Base-by-base conservation (phyloP, 2,888 invertebrate genomes). In the Oscheius sp. region DNA sequence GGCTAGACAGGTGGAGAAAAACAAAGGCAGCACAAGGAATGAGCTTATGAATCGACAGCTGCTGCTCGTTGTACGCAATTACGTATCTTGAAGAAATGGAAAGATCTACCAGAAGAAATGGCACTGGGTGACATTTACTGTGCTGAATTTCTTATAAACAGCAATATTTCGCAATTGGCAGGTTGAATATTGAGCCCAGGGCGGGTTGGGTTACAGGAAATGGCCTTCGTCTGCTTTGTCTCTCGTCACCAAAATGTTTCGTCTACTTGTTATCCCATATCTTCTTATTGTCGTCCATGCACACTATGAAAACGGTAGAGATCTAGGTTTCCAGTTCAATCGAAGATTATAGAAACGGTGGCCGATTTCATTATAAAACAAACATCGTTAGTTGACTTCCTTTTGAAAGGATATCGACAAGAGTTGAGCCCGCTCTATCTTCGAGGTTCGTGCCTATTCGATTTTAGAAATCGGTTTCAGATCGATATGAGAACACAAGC, bases 311-410 rank as follows among this genome's bases (percentile, higher is more conserved):
- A 49, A 25, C 13, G 64, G 49, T 49, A 49, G 2, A 0, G 13
- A 1, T 41, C 35, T 2, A 23, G 5, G 45, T 7, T 13, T 64
- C 43, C 16, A 1, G 5, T 5, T 21, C 3, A 18, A 18, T 7
- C 21, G 5, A 2, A 49, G 13, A 5, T 49, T 21, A 9, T 25
- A 63, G 63, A 63, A 21, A 63, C 45, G 3, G 25, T 63, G 12
- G 63, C 43, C 16, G 63, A 63, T 7, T 63, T 23, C 63, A 43
- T 66, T 13, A 29, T 18, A 9, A 49, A 66, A 35, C 66, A 66
- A n/a, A 66, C 66, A 18, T n/a, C 52, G 6, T n/a, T 66, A n/a
- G 49, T 27, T 1, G 66, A 66, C n/a, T 18, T 23, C 25, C 35
- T 66, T 1, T 52, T 66, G 5, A 66, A 66, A 21, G 21, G 27